A percentile compares a stretch with the other conserved stretches of the same genome.
phyloP scores from a whole-genome alignment of 2,113 vertebrate genomes.

The Rhinolophus sinicus region DNA sequence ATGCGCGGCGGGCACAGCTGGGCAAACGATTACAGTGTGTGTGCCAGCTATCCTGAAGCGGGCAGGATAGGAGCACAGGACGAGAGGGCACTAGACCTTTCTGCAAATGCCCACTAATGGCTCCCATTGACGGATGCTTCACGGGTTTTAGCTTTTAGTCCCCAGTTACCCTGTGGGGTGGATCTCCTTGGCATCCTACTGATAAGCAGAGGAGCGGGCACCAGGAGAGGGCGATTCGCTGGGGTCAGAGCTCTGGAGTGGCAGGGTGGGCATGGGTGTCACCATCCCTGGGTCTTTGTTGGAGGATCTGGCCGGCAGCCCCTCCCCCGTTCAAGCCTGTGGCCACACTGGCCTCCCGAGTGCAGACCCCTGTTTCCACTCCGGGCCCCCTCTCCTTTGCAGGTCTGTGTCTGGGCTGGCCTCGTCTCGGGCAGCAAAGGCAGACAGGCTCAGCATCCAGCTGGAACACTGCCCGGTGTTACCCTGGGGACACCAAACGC shows the following conservation, averaged over 20 bases:
- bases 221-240: accelerated
- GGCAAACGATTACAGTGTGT: too few species aligned
- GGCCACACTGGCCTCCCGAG: accelerated
- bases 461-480: background rate
- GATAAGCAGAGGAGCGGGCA: background rate
- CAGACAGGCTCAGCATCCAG: accelerated
- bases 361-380: background rate
- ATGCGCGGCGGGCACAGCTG: too few species aligned
- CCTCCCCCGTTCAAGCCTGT: accelerated
- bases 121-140: accelerated
- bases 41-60: too few species aligned
- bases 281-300: accelerated
- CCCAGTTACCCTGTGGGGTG: too few species aligned
- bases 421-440: background rate
- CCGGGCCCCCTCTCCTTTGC: too few species aligned
- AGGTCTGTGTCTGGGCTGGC: background rate
- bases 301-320: background rate
- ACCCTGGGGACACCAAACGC: background rate
- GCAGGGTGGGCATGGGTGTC: accelerated
- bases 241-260: background rate
- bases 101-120: background rate
- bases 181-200: too few species aligned
- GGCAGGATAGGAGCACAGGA: background rate
- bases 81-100: accelerated
- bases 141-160: background rate